Evolutionary conservation across 92 coral and sea anemone species (phyloP), one percentile per base, ranked within the genome.

Genomic region (Epizoanthus illoricatus): DNA sequence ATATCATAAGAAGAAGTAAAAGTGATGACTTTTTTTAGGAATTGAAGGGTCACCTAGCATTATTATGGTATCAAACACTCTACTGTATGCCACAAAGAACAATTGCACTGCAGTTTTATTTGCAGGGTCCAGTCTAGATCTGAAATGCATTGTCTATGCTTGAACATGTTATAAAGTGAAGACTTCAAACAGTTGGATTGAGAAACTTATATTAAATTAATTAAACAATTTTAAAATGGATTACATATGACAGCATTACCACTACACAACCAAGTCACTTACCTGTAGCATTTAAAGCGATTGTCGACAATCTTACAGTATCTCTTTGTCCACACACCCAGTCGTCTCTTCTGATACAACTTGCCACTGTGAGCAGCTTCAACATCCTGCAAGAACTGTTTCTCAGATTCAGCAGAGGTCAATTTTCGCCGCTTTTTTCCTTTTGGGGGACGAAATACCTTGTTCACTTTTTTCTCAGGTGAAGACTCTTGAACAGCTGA

Each of bases 311-410:
- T 88, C 80, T 95, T 95, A 76, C 98, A 95, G 72, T 93, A 95
- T 73, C 98, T 84, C 68, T 94, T 93, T 28, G 94, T 90, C 97
- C 95, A 93, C 62, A 93, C 94, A 16, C 95, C 98, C 9, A 90
- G 85, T 43, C 90, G 92, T 21, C 98, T 90, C 76, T 93, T 95
- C 84, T 95, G 97, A 88, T 91, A 91, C 81, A 95, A 63, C 43
- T 93, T 86, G 42, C 98, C 98, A 88, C 98, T 91, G 74, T 95
- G 98, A 71, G 79, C 88, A 18, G 98, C 98, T 76, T 65, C 61
- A 20, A 91, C 88, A 79, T 95, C 98, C 66, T 89, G 94, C 5
- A 95, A 88, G 74, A 95, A 95, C 84, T 91, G 90, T 16, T 81
- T 78, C 83, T 88, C 92, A 41, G 91, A 88, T 73, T 93, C 97